Conservation (phyloP, 2,797 vertebrate genomes). For the Otus scops region DNA sequence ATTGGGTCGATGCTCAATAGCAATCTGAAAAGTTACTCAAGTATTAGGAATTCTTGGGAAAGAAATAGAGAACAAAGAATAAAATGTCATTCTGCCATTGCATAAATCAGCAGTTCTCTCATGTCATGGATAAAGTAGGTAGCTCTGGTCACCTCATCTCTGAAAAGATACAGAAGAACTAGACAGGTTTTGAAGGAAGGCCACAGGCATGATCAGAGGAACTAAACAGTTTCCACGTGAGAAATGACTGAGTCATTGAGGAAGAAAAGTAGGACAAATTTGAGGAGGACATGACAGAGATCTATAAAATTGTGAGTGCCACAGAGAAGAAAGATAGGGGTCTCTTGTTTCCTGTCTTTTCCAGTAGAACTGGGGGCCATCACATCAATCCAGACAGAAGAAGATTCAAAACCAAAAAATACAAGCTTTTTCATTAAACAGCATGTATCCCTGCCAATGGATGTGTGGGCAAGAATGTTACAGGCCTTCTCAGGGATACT, state of each 20-base stretch:
- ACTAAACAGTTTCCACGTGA: background rate
- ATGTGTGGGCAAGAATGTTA: background rate
- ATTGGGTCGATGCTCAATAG: background rate
- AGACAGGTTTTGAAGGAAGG: background rate
- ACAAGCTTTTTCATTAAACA: background rate
- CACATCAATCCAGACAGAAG: background rate
- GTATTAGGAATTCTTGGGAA: background rate
- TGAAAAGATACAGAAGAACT: background rate
- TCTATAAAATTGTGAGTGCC: background rate
- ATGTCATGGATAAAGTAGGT: background rate
- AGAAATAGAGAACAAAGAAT: background rate
- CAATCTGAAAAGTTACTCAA: background rate
- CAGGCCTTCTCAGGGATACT: background rate
- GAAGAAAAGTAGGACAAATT: background rate
- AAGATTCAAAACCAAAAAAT: background rate
- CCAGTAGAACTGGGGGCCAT: no score
- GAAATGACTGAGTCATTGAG: background rate
- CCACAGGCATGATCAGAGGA: background rate
- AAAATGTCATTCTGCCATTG: background rate
- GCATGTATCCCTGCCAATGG: background rate
- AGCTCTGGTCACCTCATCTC: accelerated
- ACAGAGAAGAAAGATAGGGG: background rate
- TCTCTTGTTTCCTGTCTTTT: background rate
- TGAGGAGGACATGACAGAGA: background rate
- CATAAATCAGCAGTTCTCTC: background rate